Conservation (phyloP, 35 echinoderm and acorn worm genomes). For the Ophiothrix spiculata region DNA sequence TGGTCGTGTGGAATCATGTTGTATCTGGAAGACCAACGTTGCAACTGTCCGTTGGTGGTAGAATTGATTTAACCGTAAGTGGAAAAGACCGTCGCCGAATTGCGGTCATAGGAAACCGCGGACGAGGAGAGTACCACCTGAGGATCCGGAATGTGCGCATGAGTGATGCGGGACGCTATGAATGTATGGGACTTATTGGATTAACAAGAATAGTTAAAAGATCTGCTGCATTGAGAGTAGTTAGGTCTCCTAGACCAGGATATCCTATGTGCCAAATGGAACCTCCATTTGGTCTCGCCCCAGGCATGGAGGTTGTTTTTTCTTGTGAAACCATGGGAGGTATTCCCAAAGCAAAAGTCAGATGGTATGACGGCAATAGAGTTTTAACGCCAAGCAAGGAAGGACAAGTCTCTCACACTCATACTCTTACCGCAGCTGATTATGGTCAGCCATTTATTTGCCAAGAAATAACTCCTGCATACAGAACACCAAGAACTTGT, state of each 20-base stretch:
- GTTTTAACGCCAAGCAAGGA: not conserved
- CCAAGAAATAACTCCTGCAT: not conserved
- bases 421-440: not conserved
- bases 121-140: conserved; percentile 9
- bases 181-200: conserved; percentile 20
- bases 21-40: not conserved
- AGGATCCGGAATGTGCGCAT: conserved; percentile 8
- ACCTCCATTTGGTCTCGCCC: not conserved
- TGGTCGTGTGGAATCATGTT: not conserved
- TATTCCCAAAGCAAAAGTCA: not conserved
- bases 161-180: conserved; percentile 14
- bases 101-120: not conserved
- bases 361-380: conserved; percentile 3
- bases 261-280: conserved; percentile 26
- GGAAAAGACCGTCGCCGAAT: not conserved
- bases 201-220: not conserved
- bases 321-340: conserved; percentile 19
- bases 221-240: conserved; percentile 14
- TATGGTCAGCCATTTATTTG: conserved; percentile 21
- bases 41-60: not conserved
- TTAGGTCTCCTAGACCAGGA: conserved; percentile 6
- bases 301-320: conserved; percentile 4
- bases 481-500: not conserved
- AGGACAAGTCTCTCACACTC: not conserved
- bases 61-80: not conserved